Evolutionary conservation across 2,888 invertebrate species (phyloP).

Genomic region (Ichneumon xanthorius): DNA sequence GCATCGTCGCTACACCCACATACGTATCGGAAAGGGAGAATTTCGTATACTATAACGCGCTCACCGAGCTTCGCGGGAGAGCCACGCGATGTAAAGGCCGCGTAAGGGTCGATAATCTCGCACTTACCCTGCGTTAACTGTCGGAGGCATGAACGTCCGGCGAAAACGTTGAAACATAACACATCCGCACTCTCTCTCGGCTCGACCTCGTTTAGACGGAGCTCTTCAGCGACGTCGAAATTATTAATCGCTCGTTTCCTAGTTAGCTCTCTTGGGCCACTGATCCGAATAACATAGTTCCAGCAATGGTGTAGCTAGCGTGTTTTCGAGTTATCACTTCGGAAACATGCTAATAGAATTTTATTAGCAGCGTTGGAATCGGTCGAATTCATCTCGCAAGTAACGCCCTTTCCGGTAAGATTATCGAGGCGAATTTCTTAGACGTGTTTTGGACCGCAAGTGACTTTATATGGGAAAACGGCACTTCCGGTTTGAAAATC

Average conservation of each 20-base stretch:
- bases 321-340: too few relatives aligned
- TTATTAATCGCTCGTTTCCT: neutral
- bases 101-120: conserved; percentile 22
- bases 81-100: neutral
- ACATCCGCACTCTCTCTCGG: neutral
- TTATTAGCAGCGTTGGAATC: neutral
- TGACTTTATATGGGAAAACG: too few relatives aligned
- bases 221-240: neutral
- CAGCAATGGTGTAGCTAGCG: too few relatives aligned
- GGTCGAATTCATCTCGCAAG: neutral
- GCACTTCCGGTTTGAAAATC: too few relatives aligned
- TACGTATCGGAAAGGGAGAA: conserved; percentile 21
- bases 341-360: neutral
- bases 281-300: neutral
- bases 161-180: neutral
- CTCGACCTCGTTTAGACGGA: neutral
- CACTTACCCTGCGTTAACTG: conserved; percentile 23
- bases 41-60: neutral
- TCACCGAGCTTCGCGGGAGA: neutral
- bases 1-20: neutral
- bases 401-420: too few relatives aligned
- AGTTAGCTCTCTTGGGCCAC: neutral
- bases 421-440: too few relatives aligned
- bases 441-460: too few relatives aligned
- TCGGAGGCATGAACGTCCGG: neutral